A percentile compares a stretch with the other conserved stretches of the same genome.
Evolutionary conservation across 2,797 vertebrate species (phyloP).

Genomic region (Sandelia bainsii): DNA sequence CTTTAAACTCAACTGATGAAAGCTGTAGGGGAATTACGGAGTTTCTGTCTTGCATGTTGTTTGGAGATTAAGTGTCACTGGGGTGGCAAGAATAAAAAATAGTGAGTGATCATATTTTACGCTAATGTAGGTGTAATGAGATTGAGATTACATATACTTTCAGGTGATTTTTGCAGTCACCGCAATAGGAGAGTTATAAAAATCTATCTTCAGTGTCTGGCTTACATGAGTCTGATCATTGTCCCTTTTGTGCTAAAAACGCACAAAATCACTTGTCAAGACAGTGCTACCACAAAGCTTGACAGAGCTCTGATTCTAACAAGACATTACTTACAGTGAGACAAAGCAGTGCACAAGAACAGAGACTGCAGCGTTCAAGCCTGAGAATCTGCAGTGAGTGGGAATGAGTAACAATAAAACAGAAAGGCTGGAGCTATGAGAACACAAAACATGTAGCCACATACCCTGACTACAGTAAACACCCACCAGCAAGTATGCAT

Average conservation of each 20-base stretch:
- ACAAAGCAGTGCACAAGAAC: conserved; percentile 36
- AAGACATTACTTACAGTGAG: conserved; percentile 18
- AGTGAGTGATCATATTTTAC: background rate
- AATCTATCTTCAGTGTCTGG: background rate
- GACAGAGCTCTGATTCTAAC: conserved; percentile 12
- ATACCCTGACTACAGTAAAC: conserved; percentile 25
- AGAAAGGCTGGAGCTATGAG: conserved; percentile 18
- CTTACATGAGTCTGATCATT: background rate
- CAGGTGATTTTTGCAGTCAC: background rate
- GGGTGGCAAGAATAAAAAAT: background rate
- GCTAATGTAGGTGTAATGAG: background rate
- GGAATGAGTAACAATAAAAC: conserved; percentile 18
- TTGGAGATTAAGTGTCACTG: background rate
- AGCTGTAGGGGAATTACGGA: conserved; percentile 19
- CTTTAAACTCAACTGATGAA: conserved; percentile 20
- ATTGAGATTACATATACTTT: background rate
- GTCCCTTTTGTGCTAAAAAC: background rate
- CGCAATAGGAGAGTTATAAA: background rate
- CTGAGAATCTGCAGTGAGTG: conserved; percentile 14
- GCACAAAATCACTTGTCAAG: conserved; percentile 25
- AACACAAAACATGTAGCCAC: conserved; percentile 12
- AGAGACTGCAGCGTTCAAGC: conserved; percentile 25
- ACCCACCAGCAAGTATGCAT: conserved; percentile 15
- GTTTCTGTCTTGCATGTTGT: conserved; percentile 24
- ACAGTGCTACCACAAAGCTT: conserved; percentile 20